Conservation (phyloP, 2,888 invertebrate genomes). For the Chloroclystis v-ata region DNA sequence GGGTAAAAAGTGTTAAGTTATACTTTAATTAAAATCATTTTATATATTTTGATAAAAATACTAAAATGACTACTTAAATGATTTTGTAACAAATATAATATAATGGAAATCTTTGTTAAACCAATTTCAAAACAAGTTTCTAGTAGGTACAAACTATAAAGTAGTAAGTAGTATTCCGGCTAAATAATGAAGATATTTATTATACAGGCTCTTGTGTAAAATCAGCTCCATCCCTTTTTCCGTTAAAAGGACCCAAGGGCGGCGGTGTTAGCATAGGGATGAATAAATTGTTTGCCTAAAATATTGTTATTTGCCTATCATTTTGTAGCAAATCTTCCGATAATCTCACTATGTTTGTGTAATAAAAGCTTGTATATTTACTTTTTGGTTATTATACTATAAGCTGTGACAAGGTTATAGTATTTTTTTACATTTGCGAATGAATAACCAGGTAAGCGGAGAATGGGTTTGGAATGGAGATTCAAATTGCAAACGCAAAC, state of each 20-base stretch:
- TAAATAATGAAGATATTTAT: background rate
- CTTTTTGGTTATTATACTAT: background rate
- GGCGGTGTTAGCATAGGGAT: conserved; percentile 63
- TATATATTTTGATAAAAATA: no score
- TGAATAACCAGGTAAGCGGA: no score
- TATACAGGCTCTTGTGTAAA: background rate
- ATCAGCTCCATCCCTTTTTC: conserved; percentile 10
- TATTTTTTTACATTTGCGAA: no score
- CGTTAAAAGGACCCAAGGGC: conserved; percentile 49
- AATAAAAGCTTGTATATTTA: conserved; percentile 36
- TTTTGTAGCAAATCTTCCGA: conserved; percentile 67
- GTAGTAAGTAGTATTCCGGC: background rate
- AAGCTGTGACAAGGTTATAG: background rate
- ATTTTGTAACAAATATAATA: no score
- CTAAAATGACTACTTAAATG: no score
- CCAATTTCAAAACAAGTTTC: background rate
- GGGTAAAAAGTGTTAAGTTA: no score
- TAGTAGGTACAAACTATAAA: background rate
- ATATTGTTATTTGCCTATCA: conserved; percentile 74
- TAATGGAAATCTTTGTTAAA: no score
- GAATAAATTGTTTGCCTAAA: conserved; percentile 69
- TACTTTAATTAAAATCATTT: no score
- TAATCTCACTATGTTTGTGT: conserved; percentile 59
- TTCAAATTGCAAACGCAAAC: no score
- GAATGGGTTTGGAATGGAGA: no score